A percentile compares a stretch with the other conserved stretches of the same genome.
phyloP scores from a whole-genome alignment of 64 coral and sea anemone species.

The Trachythela sp. region DNA sequence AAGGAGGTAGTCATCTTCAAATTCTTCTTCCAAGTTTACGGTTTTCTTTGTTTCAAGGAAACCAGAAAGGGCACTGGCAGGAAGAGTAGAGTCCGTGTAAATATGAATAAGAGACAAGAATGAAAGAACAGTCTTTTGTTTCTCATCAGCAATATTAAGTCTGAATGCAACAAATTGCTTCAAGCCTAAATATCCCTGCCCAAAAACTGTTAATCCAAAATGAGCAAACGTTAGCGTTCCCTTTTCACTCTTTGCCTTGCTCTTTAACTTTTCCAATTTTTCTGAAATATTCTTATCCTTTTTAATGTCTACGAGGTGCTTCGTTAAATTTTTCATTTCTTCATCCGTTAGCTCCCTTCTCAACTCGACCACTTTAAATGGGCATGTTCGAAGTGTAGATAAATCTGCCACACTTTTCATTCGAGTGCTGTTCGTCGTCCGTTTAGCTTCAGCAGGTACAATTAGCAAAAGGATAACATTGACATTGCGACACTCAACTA shows the following conservation, averaged over 20 bases:
- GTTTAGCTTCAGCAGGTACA: constrained; percentile 44
- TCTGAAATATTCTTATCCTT: not conserved
- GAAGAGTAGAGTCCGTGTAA: constrained; percentile 61
- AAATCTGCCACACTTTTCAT: constrained; percentile 20
- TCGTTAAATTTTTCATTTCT: constrained; percentile 43
- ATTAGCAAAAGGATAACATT: constrained; percentile 61
- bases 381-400: constrained; percentile 43
- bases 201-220: constrained; percentile 64
- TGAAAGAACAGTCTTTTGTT: constrained; percentile 53
- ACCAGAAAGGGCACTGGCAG: constrained; percentile 48
- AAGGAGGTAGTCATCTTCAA: constrained; percentile 48
- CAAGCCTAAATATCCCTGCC: constrained; percentile 48
- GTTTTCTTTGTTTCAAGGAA: constrained; percentile 22
- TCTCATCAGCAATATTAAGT: constrained; percentile 50
- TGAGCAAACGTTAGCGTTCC: constrained; percentile 52
- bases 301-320: constrained; percentile 45
- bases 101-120: constrained; percentile 57
- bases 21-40: constrained; percentile 58
- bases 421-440: constrained; percentile 11
- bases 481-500: constrained; percentile 51
- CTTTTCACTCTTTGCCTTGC: constrained; percentile 14
- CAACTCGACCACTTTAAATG: constrained; percentile 54
- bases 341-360: constrained; percentile 35
- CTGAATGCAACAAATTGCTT: constrained; percentile 47
- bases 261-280: constrained; percentile 27